Conservation (phyloP, 2,888 invertebrate species). For the Lycaena phlaeas region DNA sequence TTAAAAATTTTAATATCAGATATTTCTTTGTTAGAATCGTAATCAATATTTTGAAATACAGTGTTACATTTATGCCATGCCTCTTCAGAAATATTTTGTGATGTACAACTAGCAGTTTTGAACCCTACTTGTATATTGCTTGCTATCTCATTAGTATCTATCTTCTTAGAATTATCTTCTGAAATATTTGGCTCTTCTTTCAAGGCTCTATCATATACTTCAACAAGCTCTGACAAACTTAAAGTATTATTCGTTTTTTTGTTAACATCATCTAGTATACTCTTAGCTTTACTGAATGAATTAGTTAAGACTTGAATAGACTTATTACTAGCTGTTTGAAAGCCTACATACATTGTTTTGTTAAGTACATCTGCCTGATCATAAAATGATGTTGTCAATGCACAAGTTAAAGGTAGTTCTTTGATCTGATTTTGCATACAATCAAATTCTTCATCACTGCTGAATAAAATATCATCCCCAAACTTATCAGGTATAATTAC, state of each 20-base stretch:
- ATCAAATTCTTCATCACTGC: conserved; percentile 53
- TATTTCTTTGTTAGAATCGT: not conserved
- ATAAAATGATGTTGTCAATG: conserved; percentile 41
- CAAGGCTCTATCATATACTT: conserved; percentile 24
- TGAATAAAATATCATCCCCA: conserved; percentile 52
- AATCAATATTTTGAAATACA: not conserved
- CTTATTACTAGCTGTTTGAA: conserved; percentile 57
- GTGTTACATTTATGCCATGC: not conserved
- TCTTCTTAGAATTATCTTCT: too few relatives aligned
- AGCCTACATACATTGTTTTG: conserved; percentile 52
- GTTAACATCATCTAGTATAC: conserved; percentile 30
- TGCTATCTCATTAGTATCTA: too few relatives aligned
- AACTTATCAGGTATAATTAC: conserved; percentile 10
- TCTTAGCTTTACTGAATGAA: conserved; percentile 45
- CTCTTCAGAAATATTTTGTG: not conserved
- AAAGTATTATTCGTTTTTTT: conserved; percentile 20
- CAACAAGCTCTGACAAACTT: conserved; percentile 33
- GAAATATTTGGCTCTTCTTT: conserved; percentile 1
- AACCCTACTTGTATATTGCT: not conserved
- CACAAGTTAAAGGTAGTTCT: conserved; percentile 48
- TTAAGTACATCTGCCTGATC: conserved; percentile 35
- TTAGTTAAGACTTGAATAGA: conserved; percentile 44
- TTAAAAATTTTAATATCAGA: not conserved
- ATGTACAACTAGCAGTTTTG: not conserved
- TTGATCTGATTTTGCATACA: conserved; percentile 25